These are phyloP conservation scores for Chaitophorus viminalis DNA, from an alignment of 2,888 invertebrate species.

Conservation along the genomic window DNA sequence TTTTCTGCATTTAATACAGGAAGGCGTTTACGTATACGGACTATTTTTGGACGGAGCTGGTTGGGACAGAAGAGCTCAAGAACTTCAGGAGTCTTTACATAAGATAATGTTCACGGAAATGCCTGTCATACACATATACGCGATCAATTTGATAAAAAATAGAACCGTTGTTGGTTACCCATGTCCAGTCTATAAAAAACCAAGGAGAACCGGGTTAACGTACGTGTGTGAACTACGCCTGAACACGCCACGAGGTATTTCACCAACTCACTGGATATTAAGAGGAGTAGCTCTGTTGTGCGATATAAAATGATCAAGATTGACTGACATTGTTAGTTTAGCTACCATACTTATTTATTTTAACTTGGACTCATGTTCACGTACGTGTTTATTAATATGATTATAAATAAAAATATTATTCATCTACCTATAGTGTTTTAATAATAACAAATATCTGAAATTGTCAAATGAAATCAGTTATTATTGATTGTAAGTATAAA, in stretches of 20 bases:
- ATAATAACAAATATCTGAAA: no score
- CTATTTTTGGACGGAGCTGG: slow-evolving; percentile 94
- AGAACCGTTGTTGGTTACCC: slow-evolving; percentile 92
- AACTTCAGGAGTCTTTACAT: slow-evolving; percentile 90
- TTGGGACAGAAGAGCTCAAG: slow-evolving; percentile 85
- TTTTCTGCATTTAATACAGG: slow-evolving; percentile 68
- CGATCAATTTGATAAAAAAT: slow-evolving; percentile 91
- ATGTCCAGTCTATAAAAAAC: slow-evolving; percentile 96
- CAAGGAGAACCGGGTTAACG: slow-evolving; percentile 91
- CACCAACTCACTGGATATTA: slow-evolving; percentile 93
- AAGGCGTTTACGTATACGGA: slow-evolving; percentile 91
- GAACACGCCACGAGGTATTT: slow-evolving; percentile 80
- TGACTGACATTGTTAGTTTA: no score
- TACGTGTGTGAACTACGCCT: slow-evolving; percentile 95
- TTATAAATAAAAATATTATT: no score
- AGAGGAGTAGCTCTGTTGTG: slow-evolving; percentile 96
- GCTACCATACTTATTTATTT: no score
- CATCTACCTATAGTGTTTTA: no score
- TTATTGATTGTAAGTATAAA: no score
- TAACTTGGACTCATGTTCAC: no score
- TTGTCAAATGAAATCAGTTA: no score
- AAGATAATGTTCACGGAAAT: slow-evolving; percentile 93
- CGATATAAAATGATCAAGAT: slow-evolving; percentile 83
- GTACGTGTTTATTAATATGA: no score
- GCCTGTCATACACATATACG: slow-evolving; percentile 96